Conservation (phyloP, 1,140 invertebrate genomes). For the Drosophila watanabei region DNA sequence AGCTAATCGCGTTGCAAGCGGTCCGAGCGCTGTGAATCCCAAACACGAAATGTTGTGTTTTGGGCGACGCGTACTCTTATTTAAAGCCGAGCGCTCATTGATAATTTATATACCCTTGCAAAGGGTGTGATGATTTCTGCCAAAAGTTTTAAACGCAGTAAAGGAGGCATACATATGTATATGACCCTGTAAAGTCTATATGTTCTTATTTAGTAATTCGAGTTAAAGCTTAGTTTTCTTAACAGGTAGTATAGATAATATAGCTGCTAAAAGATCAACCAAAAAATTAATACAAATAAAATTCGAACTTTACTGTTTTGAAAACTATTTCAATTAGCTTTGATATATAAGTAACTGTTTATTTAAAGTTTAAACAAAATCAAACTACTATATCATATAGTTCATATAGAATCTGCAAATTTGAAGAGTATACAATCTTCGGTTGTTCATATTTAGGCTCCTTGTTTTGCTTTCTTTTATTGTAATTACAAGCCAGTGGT, state of each 20-base stretch:
- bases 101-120: constrained; percentile 15
- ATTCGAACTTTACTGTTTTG: neutral
- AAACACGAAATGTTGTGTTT: constrained; percentile 57
- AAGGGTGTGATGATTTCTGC: neutral
- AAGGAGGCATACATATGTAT: neutral
- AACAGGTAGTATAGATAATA: neutral
- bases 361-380: neutral
- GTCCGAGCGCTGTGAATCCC: constrained; percentile 41
- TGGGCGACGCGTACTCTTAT: constrained; percentile 53
- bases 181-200: no score
- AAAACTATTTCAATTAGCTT: no score
- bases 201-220: no score
- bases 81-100: constrained; percentile 52
- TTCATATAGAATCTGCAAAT: neutral
- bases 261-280: no score
- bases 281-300: no score
- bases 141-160: neutral
- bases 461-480: neutral
- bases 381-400: neutral
- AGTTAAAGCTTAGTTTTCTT: neutral
- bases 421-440: neutral
- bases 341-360: no score
- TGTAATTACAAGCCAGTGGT: constrained; percentile 1
- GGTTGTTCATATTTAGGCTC: no score
- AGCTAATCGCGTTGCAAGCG: constrained; percentile 9